Conservation (phyloP, 2,888 invertebrate species). For the Smittia sp. region DNA sequence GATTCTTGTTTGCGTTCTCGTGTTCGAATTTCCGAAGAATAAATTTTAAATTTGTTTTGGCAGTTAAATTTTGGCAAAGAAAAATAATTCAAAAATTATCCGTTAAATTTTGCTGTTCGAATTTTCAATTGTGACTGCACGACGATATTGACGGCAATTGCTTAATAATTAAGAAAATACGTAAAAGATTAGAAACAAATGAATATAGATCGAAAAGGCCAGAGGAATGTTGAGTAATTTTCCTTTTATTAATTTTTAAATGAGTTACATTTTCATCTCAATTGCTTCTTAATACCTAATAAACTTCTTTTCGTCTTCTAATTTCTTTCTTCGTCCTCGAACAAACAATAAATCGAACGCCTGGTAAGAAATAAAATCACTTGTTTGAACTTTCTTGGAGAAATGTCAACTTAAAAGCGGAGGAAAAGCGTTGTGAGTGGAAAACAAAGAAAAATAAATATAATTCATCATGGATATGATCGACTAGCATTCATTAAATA, state of each 20-base stretch:
- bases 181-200: too few relatives aligned
- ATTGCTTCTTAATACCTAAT: neutral
- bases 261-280: conserved; percentile 8
- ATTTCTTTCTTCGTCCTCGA: neutral
- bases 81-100: too few relatives aligned
- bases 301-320: neutral
- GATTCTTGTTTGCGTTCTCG: too few relatives aligned
- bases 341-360: neutral
- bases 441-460: conserved; percentile 2
- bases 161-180: too few relatives aligned
- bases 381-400: neutral
- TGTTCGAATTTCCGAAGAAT: too few relatives aligned
- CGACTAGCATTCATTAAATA: conserved; percentile 34
- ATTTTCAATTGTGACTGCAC: too few relatives aligned
- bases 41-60: too few relatives aligned
- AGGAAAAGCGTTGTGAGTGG: neutral
- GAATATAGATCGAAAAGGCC: too few relatives aligned
- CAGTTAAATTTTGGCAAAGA: too few relatives aligned
- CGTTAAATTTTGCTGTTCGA: too few relatives aligned
- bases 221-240: too few relatives aligned
- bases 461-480: conserved; percentile 27
- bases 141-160: too few relatives aligned
- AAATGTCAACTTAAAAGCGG: neutral
- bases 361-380: neutral
- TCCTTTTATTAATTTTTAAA: neutral